Evolutionary conservation across 1,140 invertebrate species (phyloP), one percentile per base, ranked within the genome.

Genomic region (Drosophila mayri): DNA sequence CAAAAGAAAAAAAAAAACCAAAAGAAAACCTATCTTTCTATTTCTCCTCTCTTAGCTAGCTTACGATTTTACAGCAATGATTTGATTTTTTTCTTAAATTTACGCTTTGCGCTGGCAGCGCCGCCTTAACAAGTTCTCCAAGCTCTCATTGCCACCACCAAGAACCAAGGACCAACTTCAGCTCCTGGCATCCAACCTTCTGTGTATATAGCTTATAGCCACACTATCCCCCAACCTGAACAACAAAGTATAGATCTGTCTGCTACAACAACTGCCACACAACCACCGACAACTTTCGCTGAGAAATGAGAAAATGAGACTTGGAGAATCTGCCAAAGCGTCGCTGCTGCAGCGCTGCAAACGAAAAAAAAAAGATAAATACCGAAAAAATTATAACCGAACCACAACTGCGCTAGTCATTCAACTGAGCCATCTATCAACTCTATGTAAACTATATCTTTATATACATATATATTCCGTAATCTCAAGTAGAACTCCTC

Each of bases 61-160:
- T 74, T 78, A 76, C 65, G 73, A 86, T 71, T 87, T 90, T 85
- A 84, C 85, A 90, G 85, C 73, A 92, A 92, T 92, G 90, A 92
- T 92, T 92, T 92, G 90, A 92, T 92, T 92, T 92, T 91, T 92
- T 92, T 92, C 90, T 92, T 87, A 91, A 90, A 79, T 90, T 82
- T 59, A 81, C 59, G 72, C 76, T 63, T 84, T 52, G 85, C 81
- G 78, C 85, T 71, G 82, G 85, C 85, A 90, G 85, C 85, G 86
- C 79, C 84, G 76, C 83, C 81, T 92, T 92, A 81, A 90, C 90
- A 92, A 90, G 79, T 87, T 84, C 84, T 61, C 72, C 84, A 91
- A 91, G 78, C 76, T 81, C 71, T 80, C 76, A 83, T 65, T 44
- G 62, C 43, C 65, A 77, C 46, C 60, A 54, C 59, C 60, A 65